Conservation (phyloP, 64 coral and sea anemone genomes). For the Hydrozoanthus tunicans region DNA sequence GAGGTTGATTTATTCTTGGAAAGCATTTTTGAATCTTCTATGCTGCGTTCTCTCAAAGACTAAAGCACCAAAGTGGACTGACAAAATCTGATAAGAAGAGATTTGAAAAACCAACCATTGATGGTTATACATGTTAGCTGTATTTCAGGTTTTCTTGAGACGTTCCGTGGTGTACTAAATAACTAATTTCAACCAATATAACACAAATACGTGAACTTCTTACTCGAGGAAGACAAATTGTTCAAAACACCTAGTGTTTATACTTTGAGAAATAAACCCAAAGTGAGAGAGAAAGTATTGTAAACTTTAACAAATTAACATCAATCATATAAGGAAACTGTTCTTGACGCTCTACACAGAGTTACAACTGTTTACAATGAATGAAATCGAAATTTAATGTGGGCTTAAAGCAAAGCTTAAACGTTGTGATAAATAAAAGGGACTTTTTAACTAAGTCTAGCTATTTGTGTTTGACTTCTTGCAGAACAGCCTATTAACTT, state of each 20-base stretch:
- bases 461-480: no score
- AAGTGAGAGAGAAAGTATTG: conserved; percentile 19
- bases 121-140: neutral
- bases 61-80: neutral
- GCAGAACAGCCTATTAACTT: no score
- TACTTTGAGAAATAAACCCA: conserved; percentile 23
- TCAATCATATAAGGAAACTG: neutral
- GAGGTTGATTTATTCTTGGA: neutral
- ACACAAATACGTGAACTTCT: conserved; percentile 39
- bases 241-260: neutral
- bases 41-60: neutral
- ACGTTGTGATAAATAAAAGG: no score
- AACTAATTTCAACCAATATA: conserved; percentile 39
- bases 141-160: neutral
- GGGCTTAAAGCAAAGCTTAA: no score
- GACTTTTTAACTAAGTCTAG: no score
- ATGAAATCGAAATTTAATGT: conserved; percentile 7
- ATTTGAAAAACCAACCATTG: neutral
- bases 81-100: neutral
- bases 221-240: neutral
- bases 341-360: neutral
- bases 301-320: conserved; percentile 26
- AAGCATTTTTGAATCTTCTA: neutral
- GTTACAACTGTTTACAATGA: conserved; percentile 22
- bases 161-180: neutral